A percentile compares a stretch with the other conserved stretches of the same genome.
Evolutionary conservation across 2,113 vertebrate species (phyloP).

Genomic region (Bettongia penicillata): DNA sequence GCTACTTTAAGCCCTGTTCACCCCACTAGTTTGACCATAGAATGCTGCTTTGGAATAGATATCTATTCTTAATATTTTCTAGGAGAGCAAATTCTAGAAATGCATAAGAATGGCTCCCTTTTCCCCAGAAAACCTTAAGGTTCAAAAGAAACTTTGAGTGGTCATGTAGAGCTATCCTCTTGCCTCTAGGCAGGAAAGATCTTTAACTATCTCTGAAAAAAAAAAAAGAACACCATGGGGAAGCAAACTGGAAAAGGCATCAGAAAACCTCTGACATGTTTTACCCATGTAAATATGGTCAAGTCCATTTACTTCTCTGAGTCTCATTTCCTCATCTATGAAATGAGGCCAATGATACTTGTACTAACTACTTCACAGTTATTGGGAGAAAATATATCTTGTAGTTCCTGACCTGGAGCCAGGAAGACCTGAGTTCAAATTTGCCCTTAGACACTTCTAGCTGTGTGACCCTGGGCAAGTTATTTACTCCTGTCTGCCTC

Average conservation of each 20-base stretch:
- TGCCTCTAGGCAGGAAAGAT: too few species aligned
- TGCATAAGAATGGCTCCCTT: too few species aligned
- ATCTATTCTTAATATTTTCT: not conserved
- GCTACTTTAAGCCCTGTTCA: not conserved
- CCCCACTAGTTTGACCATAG: not conserved
- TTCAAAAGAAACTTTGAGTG: too few species aligned
- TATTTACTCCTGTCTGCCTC: not conserved
- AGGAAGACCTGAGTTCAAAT: not conserved
- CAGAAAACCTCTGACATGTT: not conserved
- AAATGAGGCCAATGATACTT: not conserved
- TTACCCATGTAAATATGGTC: not conserved
- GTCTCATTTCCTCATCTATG: not conserved
- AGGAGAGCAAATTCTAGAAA: not conserved
- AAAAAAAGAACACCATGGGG: not conserved
- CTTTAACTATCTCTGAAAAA: too few species aligned
- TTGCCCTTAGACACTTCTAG: not conserved
- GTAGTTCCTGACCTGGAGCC: too few species aligned
- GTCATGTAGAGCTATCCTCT: too few species aligned
- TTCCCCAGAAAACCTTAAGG: too few species aligned
- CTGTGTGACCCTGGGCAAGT: not conserved
- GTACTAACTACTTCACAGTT: not conserved
- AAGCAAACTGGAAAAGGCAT: not conserved
- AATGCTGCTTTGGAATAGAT: not conserved
- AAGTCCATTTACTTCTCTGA: not conserved
- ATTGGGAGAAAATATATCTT: too few species aligned